These are phyloP conservation scores for Dendropsophus ebraccatus DNA, from an alignment of 2,113 vertebrate genomes.

Conservation along the genomic window DNA sequence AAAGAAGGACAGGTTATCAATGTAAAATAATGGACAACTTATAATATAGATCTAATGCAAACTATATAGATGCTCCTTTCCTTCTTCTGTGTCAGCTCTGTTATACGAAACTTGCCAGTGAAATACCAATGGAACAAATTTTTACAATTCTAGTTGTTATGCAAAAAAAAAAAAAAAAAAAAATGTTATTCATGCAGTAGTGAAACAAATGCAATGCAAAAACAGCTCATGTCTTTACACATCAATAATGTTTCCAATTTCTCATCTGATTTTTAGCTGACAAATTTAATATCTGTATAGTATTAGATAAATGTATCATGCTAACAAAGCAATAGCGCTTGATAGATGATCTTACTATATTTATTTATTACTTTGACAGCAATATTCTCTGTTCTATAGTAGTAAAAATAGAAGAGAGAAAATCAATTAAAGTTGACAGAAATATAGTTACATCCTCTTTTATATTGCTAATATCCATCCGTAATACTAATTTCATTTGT, in stretches of 20 bases:
- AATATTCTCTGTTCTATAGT: slow-evolving; percentile 25
- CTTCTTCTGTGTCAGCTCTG: neutral
- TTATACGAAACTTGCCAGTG: neutral
- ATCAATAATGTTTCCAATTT: slow-evolving; percentile 25
- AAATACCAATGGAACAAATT: neutral
- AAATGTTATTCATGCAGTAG: neutral
- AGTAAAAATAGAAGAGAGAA: neutral
- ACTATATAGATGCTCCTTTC: neutral
- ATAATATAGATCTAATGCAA: no score
- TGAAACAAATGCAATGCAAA: neutral
- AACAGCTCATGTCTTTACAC: neutral
- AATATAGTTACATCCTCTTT: neutral
- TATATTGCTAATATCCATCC: neutral
- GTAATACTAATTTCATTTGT: neutral
- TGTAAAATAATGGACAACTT: no score
- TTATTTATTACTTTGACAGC: slow-evolving; percentile 29
- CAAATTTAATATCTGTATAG: slow-evolving; percentile 29
- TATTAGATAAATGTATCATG: slow-evolving; percentile 32
- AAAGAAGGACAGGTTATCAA: no score
- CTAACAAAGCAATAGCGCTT: slow-evolving; percentile 15
- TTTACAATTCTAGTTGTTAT: no score
- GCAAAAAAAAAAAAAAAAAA: neutral
- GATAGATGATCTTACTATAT: slow-evolving; percentile 13
- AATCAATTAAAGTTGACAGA: slow-evolving; percentile 6
- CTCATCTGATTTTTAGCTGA: slow-evolving; percentile 31